A percentile compares a stretch with the other conserved stretches of the same genome.
phyloP scores from a whole-genome alignment of 2,113 vertebrate species.

The Ctenodactylus gundi region DNA sequence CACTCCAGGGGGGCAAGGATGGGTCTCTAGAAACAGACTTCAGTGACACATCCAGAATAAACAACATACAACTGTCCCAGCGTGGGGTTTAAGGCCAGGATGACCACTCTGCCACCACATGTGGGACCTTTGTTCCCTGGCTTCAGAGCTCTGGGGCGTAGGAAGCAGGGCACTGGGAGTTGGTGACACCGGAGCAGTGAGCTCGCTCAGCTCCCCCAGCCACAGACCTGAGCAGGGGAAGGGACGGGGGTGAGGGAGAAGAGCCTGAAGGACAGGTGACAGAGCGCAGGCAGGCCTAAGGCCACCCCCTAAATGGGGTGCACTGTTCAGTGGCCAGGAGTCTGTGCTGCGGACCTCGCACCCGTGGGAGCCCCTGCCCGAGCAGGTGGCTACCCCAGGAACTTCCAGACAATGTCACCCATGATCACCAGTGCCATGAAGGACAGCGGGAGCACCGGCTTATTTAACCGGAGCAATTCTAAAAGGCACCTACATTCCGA shows the following conservation, averaged over 20 bases:
- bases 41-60: background rate
- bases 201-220: background rate
- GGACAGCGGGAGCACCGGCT: background rate
- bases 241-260: background rate
- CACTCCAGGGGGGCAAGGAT: background rate
- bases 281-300: background rate
- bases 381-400: background rate
- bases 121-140: background rate
- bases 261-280: background rate
- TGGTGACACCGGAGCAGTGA: background rate
- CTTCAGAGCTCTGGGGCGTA: background rate
- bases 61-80: fast-evolving
- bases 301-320: background rate
- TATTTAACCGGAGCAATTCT: background rate
- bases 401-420: background rate
- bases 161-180: background rate
- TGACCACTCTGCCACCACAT: background rate
- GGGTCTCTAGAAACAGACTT: background rate
- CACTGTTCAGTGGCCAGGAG: background rate
- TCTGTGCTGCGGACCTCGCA: background rate
- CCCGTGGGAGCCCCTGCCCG: background rate
- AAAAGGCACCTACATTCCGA: background rate
- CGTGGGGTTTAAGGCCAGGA: background rate
- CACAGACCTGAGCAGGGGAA: background rate
- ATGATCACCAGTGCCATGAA: background rate